These are phyloP conservation scores for Drosophila nebulosa DNA, from an alignment of 1,140 invertebrate species.

Conservation along the genomic window DNA sequence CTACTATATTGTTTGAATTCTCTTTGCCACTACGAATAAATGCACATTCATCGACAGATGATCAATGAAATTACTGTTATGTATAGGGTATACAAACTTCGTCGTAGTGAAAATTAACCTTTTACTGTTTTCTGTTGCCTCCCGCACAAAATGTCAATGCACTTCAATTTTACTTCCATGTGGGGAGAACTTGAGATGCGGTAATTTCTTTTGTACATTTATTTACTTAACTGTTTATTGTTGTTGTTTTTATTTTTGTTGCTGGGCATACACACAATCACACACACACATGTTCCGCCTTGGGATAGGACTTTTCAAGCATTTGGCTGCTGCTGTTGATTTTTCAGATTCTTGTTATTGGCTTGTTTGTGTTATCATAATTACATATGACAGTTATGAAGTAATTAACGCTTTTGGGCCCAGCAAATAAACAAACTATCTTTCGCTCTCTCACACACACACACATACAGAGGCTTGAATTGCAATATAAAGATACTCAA, in stretches of 20 bases:
- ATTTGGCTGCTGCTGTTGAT: background rate
- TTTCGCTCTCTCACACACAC: background rate
- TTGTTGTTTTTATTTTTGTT: background rate
- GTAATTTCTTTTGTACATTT: slow-evolving; percentile 59
- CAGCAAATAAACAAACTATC: background rate
- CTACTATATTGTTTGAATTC: no score
- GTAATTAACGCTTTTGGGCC: background rate
- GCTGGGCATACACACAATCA: background rate
- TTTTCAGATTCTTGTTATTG: background rate
- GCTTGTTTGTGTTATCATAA: background rate
- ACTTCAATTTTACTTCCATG: slow-evolving; percentile 2
- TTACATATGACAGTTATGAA: slow-evolving; percentile 1
- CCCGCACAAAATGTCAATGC: slow-evolving; percentile 14
- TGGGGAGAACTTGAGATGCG: slow-evolving; percentile 21
- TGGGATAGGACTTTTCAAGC: slow-evolving; percentile 27
- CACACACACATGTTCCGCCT: slow-evolving; percentile 4
- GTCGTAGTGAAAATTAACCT: slow-evolving; percentile 6
- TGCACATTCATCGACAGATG: no score
- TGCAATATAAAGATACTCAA: slow-evolving; percentile 26
- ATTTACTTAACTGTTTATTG: slow-evolving; percentile 46
- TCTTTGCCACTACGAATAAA: no score
- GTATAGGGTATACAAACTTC: background rate
- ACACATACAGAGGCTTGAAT: no score
- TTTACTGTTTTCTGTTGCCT: background rate
- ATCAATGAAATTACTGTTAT: no score